Percentiles rank a stretch among this genome's conserved stretches.
Evolutionary conservation across 1,140 invertebrate genomes (phyloP).

Genomic region (Trinorchestia longiramus): DNA sequence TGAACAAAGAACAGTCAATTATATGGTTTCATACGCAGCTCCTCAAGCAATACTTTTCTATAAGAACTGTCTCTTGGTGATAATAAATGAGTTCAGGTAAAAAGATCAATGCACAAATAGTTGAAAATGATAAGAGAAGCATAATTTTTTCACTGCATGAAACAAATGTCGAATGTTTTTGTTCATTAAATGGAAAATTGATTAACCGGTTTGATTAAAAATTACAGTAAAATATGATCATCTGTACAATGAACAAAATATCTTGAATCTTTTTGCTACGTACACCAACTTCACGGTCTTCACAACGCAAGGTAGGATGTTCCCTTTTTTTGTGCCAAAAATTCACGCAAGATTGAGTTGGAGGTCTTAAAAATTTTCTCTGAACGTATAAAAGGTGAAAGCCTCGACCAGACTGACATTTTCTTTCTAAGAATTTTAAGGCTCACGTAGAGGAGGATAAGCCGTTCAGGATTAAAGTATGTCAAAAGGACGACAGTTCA

Average conservation of each 20-base stretch:
- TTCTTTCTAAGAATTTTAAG: conserved; percentile 7
- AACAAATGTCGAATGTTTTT: too few species aligned
- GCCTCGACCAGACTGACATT: conserved; percentile 3
- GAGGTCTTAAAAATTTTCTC: background rate
- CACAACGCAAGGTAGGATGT: background rate
- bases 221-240: too few species aligned
- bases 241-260: background rate
- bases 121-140: too few species aligned
- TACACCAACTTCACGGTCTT: background rate
- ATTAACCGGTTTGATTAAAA: too few species aligned
- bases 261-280: background rate
- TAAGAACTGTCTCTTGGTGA: too few species aligned
- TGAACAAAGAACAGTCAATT: too few species aligned
- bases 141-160: too few species aligned
- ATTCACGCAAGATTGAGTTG: conserved; percentile 39
- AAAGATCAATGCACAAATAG: too few species aligned
- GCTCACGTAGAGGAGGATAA: conserved; percentile 10
- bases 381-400: conserved; percentile 4
- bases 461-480: background rate
- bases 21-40: too few species aligned
- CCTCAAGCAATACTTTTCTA: too few species aligned
- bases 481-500: conserved; percentile 28
- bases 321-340: background rate
- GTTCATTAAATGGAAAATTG: too few species aligned
- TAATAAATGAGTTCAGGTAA: too few species aligned